Base-by-base conservation (phyloP, 2,113 vertebrate species). In the Lonchura striata region DNA sequence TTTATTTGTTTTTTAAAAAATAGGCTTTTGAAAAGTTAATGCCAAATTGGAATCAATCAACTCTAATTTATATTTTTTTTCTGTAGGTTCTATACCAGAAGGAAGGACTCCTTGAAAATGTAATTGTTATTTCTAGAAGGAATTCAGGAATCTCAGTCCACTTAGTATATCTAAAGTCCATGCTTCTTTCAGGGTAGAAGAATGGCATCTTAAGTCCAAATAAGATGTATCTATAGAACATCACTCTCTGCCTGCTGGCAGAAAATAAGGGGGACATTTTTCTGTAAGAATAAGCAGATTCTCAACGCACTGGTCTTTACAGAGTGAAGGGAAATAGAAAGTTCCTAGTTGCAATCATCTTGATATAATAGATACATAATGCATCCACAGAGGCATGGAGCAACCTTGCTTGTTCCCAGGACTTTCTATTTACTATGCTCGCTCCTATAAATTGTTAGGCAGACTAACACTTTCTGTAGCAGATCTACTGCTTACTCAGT, bases 401-500 rank as follows among this genome's bases (percentile, higher is more conserved):
- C 66, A 95, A 92, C 66, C 37, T 95, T 89, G 61, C 59, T 80
- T 80, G 59, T 94, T 95, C 78, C 70, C 52, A 70, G 54, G 46
- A 65, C 42, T 80, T 96, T 90, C 84, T 74, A 46, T 94, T 94
- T 95, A 81, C 82, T 78, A 19, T 53, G 30, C 47, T 47, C 0
- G 1, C 19, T 87, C 37, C 87, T 63, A 74, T 94, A 93, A 92
- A 95, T 94, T 93, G 50, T 49, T 63, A 50, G 27, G 10, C 82
- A 93, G 63, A 49, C 24, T 65, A 94, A 79, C 19, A 46, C 10
- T 65, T 89, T 84, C 80, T 77, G 68, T 33, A 95, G 50, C 63
- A 86, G 79, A 90, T 81, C 75, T 83, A 47, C 87, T 95, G 84
- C 87, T 96, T 95, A 87, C 71, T 94, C 89, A 88, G 84, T 87